Percentiles rank a stretch among this genome's conserved stretches.
Conservation (phyloP, 64 coral and sea anemone genomes). For the Catalaphyllia jardinei region DNA sequence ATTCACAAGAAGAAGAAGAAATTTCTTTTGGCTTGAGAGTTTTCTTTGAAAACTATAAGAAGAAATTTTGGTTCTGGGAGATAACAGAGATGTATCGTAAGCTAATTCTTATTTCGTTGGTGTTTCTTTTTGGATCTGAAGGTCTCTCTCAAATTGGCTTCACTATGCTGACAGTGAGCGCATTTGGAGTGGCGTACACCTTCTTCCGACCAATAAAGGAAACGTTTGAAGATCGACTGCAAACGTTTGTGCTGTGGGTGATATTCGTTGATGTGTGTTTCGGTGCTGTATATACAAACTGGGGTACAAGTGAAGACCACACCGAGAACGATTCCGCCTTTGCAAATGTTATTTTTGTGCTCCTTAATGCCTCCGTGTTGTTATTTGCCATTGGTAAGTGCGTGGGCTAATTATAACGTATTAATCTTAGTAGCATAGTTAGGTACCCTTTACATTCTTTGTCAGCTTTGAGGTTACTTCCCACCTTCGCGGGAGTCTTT, state of each 20-base stretch:
- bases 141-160: neutral
- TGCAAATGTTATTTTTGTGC: neutral
- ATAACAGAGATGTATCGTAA: constrained; percentile 16
- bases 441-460: neutral
- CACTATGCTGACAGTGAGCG: neutral
- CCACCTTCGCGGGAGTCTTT: no score
- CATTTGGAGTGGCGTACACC: constrained; percentile 10
- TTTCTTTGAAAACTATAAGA: constrained; percentile 20
- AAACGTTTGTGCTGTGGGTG: constrained; percentile 5
- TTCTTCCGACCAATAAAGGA: neutral
- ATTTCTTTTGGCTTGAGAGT: constrained; percentile 2
- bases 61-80: constrained; percentile 13
- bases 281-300: neutral
- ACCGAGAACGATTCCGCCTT: neutral
- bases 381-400: constrained; percentile 5
- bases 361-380: neutral
- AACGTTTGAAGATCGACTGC: constrained; percentile 12
- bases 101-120: neutral
- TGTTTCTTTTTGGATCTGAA: neutral
- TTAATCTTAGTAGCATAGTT: neutral
- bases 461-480: no score
- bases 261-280: constrained; percentile 5
- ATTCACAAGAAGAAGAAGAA: neutral
- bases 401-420: neutral
- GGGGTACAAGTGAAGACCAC: no score